Base-by-base conservation (phyloP, 1,140 invertebrate genomes). In the Homalodisca vitripennis region DNA sequence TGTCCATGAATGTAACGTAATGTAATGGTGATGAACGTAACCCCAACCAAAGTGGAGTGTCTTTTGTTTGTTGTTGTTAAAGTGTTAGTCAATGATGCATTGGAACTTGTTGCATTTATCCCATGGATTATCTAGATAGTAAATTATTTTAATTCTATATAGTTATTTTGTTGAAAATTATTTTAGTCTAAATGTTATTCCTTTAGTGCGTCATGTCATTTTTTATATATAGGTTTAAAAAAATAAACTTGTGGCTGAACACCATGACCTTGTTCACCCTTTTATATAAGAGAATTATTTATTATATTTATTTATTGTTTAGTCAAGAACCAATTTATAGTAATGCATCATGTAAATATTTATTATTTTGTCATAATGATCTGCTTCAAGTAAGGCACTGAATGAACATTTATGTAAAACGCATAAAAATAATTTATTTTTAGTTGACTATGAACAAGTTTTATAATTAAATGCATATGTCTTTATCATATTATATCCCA, bases 41-140 rank as follows among this genome's bases (percentile, higher is more conserved):
- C 34, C 32, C 32, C 41, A 66, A 66, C 63, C 63, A 66, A 66
- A 66, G 63, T 66, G 63, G 32, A 47, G 63, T 66, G 63, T 66
- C 63, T 66, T 66, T 66, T 66, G 34, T 66, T 66, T 66, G 63
- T 66, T 66, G 24, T 66, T 24, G 3, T 66, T 22, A 60, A 60
- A 60, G 27, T 60, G 55, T 60, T 60, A 60, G 22, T 60, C 55
- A 27, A 60, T 60, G 55, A 30, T 60, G 20, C 12, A 53, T 14
- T 30, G 27, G 55, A 60, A 26, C 27, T 60, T 60, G 55, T 60
- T 60, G 55, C 55, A 60, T 60, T 60, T 60, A 60, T 27, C 26
- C 3, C 24, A 6, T 13, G 26, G n/a, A 29, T 41, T 41, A 30
- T 60, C 55, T 13, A 60, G 14, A 30, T 60, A 60, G 55, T 60